Percentiles rank a stretch among this genome's conserved stretches.
These are phyloP conservation scores for Meteorus colon DNA, from an alignment of 2,888 invertebrate species.

Conservation along the genomic window DNA sequence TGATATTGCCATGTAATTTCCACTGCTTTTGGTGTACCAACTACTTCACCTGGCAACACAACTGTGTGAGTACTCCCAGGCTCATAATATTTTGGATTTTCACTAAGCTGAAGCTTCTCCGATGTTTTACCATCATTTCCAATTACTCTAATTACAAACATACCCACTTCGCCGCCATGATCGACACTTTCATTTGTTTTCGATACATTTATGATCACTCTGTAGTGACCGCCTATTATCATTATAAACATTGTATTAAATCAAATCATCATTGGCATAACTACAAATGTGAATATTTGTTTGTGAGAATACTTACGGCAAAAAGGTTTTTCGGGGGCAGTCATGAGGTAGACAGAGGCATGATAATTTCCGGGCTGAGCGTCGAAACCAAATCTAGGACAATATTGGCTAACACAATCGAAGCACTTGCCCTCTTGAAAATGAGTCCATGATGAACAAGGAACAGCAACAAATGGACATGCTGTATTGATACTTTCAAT, in stretches of 20 bases:
- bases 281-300: not conserved
- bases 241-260: conserved; percentile 59
- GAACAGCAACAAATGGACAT: conserved; percentile 86
- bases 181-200: conserved; percentile 81
- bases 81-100: conserved; percentile 78
- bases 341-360: conserved; percentile 81
- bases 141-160: conserved; percentile 80
- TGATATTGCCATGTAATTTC: conserved; percentile 87
- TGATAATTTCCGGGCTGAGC: conserved; percentile 70
- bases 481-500: conserved; percentile 86
- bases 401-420: conserved; percentile 79
- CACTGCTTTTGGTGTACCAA: conserved; percentile 80
- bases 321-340: conserved; percentile 81
- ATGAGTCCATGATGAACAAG: conserved; percentile 86
- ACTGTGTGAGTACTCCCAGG: conserved; percentile 82
- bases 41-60: conserved; percentile 80
- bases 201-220: conserved; percentile 83
- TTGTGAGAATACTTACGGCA: conserved; percentile 80
- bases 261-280: not conserved
- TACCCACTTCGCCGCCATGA: conserved; percentile 88
- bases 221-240: conserved; percentile 83
- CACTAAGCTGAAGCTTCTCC: conserved; percentile 77
- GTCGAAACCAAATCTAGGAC: conserved; percentile 83
- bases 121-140: conserved; percentile 78
- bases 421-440: conserved; percentile 83